Evolutionary conservation across 2,888 invertebrate species (phyloP), one percentile per base, ranked within the genome.

Genomic region (Parnassius apollo): DNA sequence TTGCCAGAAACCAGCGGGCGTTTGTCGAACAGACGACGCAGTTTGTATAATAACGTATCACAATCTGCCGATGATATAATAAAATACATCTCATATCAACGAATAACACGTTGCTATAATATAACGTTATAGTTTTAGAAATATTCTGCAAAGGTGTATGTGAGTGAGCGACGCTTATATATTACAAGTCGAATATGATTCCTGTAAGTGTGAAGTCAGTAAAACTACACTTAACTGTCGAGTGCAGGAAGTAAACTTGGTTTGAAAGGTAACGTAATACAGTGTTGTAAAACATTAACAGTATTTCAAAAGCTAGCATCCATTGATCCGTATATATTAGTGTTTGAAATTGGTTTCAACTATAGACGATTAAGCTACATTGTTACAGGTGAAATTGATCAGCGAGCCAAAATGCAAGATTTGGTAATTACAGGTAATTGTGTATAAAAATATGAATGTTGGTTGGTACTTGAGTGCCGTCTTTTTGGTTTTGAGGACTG

Each of bases 271-370:
- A 62, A 59, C 62, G 57, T 59, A 59, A 64, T 64, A 60, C 60
- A 57, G 56, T 60, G 63, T 64, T 64, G 64, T 64, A 60, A 64
- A 64, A 55, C 53, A 57, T 64, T 64, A 60, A 64, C 64, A 52
- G 64, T 53, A 60, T 60, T 57, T 42, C 59, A 52, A 53, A 59
- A 57, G 59, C 57, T 8, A 12, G 52, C 57, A 48, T 64, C 64
- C 64, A 60, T 64, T 64, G 64, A 59, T 44, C 53, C 59, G 51
- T 60, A 57, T 57, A 53, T 64, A 60, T 53, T 57, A 48, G 48
- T 42, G 48, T 49, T 42, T 13, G 12, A 35, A 35, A 64, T 50
- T 51, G 55, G 44, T 56, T 63, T 55, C 55, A 56, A 46, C 46
- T 51, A 55, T 12, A 22, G 18, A 35, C 58, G 49, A 50, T 54